Conservation (phyloP, 2,113 vertebrate genomes). For the Hemichromis elongatus region DNA sequence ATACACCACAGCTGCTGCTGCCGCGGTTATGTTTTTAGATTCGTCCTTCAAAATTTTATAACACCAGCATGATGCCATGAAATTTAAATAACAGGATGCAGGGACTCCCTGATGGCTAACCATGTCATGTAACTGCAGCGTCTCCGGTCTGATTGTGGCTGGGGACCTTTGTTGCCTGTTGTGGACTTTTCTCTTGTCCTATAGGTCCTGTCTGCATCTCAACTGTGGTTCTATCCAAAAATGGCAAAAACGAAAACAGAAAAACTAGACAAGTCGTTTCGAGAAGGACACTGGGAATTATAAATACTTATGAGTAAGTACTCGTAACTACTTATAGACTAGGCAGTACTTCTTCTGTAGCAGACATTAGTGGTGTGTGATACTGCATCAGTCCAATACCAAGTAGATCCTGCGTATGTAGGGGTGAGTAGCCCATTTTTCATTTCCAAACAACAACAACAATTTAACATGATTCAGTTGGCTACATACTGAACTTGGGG, state of each 20-base stretch:
- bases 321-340: neutral
- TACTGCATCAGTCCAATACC: neutral
- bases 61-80: neutral
- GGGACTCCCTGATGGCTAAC: neutral
- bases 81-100: neutral
- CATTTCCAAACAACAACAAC: neutral
- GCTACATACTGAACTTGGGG: neutral
- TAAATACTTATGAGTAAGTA: neutral
- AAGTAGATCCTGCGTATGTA: accelerated
- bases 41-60: neutral
- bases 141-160: neutral
- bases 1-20: neutral
- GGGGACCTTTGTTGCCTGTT: neutral
- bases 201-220: neutral
- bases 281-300: neutral
- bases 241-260: neutral
- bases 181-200: neutral
- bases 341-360: neutral
- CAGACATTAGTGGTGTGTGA: neutral
- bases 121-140: neutral
- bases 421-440: neutral
- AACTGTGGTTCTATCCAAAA: neutral
- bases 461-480: neutral
- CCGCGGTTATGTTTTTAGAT: neutral
- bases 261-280: neutral